phyloP scores from a whole-genome alignment of 2,113 vertebrate genomes.

The Lota lota region DNA sequence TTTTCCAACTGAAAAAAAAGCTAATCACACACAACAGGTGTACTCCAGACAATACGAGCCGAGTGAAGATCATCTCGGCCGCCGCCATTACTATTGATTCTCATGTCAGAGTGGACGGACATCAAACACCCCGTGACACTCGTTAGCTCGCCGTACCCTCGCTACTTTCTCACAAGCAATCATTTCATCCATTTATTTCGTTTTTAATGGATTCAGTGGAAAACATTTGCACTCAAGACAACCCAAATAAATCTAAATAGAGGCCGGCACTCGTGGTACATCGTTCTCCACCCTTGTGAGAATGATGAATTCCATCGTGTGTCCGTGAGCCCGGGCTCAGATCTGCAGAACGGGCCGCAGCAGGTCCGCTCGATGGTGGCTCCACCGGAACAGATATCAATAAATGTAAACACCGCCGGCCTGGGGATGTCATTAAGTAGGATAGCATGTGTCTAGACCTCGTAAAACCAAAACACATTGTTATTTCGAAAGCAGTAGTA shows the following conservation, averaged over 20 bases:
- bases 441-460: slow-evolving; percentile 70
- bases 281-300: too few species aligned
- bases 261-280: too few species aligned
- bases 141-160: not conserved
- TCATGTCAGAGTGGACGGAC: not conserved
- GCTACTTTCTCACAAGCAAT: not conserved
- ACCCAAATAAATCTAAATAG: too few species aligned
- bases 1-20: too few species aligned
- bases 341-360: too few species aligned
- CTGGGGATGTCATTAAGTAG: slow-evolving; percentile 68
- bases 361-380: not conserved
- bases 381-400: slow-evolving; percentile 52
- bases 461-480: slow-evolving; percentile 63
- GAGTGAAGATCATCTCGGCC: not conserved
- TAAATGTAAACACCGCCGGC: slow-evolving; percentile 67
- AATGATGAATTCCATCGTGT: too few species aligned
- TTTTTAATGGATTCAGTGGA: not conserved
- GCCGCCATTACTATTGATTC: not conserved
- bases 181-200: too few species aligned
- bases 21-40: not conserved
- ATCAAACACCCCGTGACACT: not conserved
- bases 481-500: slow-evolving; percentile 60
- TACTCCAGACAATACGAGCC: not conserved
- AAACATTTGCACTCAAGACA: too few species aligned
- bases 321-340: too few species aligned